phyloP scores from a whole-genome alignment of 2,797 vertebrate genomes.

The Pipistrellus kuhlii region DNA sequence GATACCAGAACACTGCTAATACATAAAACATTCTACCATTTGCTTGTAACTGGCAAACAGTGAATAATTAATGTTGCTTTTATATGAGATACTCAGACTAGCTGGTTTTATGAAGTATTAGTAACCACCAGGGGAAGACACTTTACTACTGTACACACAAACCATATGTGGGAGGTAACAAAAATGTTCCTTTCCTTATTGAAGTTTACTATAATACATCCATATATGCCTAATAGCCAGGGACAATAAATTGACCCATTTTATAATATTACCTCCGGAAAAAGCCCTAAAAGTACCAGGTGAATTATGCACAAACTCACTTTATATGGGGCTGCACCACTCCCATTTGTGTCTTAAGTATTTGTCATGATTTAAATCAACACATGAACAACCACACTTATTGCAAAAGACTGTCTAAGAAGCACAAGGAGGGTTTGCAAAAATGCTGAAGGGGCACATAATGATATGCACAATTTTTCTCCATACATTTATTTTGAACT shows the following conservation, averaged over 20 bases:
- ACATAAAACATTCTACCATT: background rate
- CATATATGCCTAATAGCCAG: background rate
- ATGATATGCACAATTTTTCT: background rate
- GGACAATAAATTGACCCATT: background rate
- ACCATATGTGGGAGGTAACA: background rate
- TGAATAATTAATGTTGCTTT: background rate
- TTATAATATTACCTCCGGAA: background rate
- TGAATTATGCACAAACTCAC: background rate
- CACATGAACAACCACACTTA: background rate
- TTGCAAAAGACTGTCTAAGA: background rate
- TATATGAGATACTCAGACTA: background rate
- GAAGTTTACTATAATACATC: background rate
- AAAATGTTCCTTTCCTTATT: background rate
- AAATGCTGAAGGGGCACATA: background rate
- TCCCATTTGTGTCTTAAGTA: background rate
- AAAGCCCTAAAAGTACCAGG: background rate
- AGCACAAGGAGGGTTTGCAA: background rate
- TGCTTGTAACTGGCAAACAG: background rate
- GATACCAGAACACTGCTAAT: background rate
- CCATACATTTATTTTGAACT: background rate
- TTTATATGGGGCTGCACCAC: background rate
- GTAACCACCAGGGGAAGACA: background rate
- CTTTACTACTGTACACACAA: background rate
- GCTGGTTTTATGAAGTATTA: background rate
- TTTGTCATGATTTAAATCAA: conserved; percentile 50